Evolutionary conservation across 2,113 vertebrate genomes (phyloP).

Genomic region (Neolamprologus fasciatus): DNA sequence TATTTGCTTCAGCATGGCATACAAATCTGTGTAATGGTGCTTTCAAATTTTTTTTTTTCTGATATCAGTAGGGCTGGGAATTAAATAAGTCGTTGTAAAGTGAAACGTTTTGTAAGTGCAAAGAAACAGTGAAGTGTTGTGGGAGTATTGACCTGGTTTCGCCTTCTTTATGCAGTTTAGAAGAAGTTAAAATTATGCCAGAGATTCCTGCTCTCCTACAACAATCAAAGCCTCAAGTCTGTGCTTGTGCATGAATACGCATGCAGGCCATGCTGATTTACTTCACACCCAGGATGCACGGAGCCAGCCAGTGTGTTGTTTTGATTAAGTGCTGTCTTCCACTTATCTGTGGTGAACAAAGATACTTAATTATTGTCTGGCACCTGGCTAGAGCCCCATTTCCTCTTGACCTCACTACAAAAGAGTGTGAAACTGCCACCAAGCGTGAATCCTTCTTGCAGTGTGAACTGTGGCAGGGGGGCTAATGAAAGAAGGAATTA

Average conservation of each 20-base stretch:
- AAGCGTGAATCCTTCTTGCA: neutral
- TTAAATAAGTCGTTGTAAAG: neutral
- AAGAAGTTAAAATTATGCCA: neutral
- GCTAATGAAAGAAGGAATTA: neutral
- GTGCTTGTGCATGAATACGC: neutral
- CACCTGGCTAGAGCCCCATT: slow-evolving; percentile 34
- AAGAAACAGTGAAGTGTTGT: neutral
- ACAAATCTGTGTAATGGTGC: neutral
- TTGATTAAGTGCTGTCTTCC: slow-evolving; percentile 38
- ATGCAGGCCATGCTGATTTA: neutral
- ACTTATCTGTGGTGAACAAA: slow-evolving; percentile 46
- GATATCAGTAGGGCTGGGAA: neutral
- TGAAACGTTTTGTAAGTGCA: neutral
- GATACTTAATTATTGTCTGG: slow-evolving; percentile 52
- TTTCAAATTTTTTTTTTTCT: neutral
- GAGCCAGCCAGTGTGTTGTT: slow-evolving; percentile 32
- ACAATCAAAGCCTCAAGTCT: neutral
- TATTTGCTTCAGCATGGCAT: neutral
- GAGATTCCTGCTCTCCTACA: neutral
- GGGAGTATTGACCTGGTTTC: neutral
- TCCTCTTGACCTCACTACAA: slow-evolving; percentile 34
- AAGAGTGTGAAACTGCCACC: slow-evolving; percentile 27
- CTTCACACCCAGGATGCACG: neutral
- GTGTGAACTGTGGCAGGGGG: neutral
- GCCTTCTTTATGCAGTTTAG: neutral